Conservation (phyloP, 2,113 vertebrate species). For the Sula dactylatra region DNA sequence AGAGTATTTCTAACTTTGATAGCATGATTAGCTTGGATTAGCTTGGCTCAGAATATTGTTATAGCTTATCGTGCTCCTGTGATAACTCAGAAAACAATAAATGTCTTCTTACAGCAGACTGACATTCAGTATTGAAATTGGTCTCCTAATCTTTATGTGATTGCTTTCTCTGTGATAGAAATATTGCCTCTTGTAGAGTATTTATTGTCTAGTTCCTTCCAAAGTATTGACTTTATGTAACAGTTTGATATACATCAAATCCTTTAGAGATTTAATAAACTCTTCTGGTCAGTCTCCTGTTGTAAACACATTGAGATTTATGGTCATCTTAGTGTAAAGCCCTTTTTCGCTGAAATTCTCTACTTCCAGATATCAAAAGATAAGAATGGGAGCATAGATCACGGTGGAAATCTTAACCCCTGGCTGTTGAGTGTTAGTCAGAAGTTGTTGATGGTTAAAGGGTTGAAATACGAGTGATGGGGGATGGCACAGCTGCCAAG, state of each 20-base stretch:
- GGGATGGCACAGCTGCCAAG: background rate
- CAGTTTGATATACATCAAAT: conserved; percentile 83
- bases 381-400: conserved; percentile 50
- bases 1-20: conserved; percentile 39
- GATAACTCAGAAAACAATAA: conserved; percentile 73
- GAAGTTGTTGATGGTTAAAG: conserved; percentile 18
- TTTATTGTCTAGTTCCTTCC: conserved; percentile 81
- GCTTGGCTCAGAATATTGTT: conserved; percentile 28
- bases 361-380: conserved; percentile 70
- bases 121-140: conserved; percentile 75
- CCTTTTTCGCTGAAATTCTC: conserved; percentile 72
- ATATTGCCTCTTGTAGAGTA: conserved; percentile 77
- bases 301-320: conserved; percentile 83
- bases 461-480: background rate
- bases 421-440: background rate
- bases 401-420: conserved; percentile 8
- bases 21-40: conserved; percentile 43
- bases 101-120: conserved; percentile 56
- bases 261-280: conserved; percentile 82
- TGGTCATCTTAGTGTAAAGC: conserved; percentile 69
- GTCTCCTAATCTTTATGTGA: conserved; percentile 82
- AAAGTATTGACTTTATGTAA: conserved; percentile 85
- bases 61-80: background rate
- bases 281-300: conserved; percentile 79
- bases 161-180: conserved; percentile 80